Percentiles rank a stretch among this genome's conserved stretches.
Evolutionary conservation across 2,797 vertebrate genomes (phyloP).

Genomic region (Enteromius thamalakanensis): DNA sequence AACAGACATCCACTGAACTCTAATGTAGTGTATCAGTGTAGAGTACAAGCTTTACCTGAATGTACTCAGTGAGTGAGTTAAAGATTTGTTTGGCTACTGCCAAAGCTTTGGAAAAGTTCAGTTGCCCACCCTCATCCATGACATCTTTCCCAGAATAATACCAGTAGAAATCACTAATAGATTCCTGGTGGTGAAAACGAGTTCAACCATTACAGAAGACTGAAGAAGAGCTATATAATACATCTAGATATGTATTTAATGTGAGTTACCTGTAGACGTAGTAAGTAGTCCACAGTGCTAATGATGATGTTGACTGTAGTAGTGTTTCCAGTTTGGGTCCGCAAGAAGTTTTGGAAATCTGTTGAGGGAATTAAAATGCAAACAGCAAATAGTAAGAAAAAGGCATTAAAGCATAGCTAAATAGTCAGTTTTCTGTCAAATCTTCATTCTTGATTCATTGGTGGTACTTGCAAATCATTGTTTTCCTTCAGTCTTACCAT

Average conservation of each 20-base stretch:
- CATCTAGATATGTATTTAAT: constrained; percentile 5
- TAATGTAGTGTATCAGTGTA: neutral
- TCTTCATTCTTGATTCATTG: neutral
- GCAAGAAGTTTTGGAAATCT: constrained; percentile 99
- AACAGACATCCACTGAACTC: neutral
- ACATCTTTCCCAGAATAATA: constrained; percentile 96
- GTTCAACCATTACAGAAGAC: neutral
- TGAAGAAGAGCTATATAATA: neutral
- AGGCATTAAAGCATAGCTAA: neutral
- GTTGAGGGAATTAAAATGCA: constrained; percentile 13
- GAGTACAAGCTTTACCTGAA: constrained; percentile 82
- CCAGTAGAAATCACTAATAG: constrained; percentile 99
- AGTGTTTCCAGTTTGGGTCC: constrained; percentile 98
- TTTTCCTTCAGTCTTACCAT: constrained; percentile 80
- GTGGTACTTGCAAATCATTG: neutral
- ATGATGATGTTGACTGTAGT: constrained; percentile 99
- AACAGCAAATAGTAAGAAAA: constrained; percentile 4
- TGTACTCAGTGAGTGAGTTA: constrained; percentile 98
- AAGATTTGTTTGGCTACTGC: constrained; percentile 96
- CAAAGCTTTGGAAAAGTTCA: constrained; percentile 94
- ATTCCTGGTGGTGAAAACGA: constrained; percentile 82
- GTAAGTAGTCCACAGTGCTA: constrained; percentile 97
- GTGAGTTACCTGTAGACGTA: constrained; percentile 91
- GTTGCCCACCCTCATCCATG: constrained; percentile 91
- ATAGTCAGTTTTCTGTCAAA: neutral